Evolutionary conservation across 2,888 invertebrate genomes (phyloP).

Genomic region (Ophion costatus): DNA sequence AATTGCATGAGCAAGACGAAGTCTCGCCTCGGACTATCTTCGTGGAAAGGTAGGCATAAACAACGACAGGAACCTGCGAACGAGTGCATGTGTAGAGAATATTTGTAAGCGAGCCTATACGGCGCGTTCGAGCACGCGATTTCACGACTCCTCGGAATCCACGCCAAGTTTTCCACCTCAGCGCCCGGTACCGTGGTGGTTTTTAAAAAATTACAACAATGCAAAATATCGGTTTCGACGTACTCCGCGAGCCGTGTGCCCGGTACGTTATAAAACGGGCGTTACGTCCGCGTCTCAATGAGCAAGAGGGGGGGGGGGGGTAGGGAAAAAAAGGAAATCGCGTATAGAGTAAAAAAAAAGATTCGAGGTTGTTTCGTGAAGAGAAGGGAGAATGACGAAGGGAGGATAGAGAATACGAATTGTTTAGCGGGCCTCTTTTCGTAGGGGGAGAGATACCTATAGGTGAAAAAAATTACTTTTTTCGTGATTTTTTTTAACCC

Average conservation of each 20-base stretch:
- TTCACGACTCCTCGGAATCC: slow-evolving; percentile 49
- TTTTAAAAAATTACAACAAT: slow-evolving; percentile 32
- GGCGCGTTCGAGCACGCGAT: slow-evolving; percentile 41
- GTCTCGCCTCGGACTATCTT: slow-evolving; percentile 23
- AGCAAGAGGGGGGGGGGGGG: not conserved
- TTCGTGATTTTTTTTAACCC: too few relatives aligned
- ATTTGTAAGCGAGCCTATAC: slow-evolving; percentile 11
- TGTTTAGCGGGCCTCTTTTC: not conserved
- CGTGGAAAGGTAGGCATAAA: slow-evolving; percentile 33
- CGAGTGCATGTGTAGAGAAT: not conserved
- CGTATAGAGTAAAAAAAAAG: not conserved
- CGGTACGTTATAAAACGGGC: not conserved
- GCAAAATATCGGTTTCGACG: slow-evolving; percentile 1
- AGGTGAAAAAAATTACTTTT: too few relatives aligned
- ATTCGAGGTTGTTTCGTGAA: slow-evolving; percentile 31
- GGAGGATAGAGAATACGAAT: not conserved
- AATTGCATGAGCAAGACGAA: slow-evolving; percentile 21
- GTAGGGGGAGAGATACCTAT: too few relatives aligned
- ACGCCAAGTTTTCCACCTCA: slow-evolving; percentile 30
- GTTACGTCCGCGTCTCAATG: not conserved
- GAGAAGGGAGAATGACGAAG: not conserved
- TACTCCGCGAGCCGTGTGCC: not conserved
- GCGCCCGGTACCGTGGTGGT: slow-evolving; percentile 13
- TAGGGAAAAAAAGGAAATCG: not conserved
- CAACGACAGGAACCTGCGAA: slow-evolving; percentile 13